phyloP scores from a whole-genome alignment of 2,888 invertebrate genomes.

The Melieria omissa region DNA sequence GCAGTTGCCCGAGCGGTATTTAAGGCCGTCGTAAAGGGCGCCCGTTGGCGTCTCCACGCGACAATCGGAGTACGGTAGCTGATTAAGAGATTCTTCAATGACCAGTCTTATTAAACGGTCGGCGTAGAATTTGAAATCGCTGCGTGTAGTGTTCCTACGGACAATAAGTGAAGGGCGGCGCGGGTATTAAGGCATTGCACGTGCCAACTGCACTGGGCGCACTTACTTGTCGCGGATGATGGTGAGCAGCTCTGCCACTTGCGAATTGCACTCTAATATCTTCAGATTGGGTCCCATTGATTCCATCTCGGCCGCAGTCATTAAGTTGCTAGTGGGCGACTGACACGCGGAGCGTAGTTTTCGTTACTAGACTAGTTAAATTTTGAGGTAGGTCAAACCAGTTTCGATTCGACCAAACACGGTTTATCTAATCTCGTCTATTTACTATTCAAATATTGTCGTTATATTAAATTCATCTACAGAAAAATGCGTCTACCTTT shows the following conservation, averaged over 20 bases:
- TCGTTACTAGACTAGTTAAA: too few relatives aligned
- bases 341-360: too few relatives aligned
- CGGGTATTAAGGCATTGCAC: neutral
- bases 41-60: constrained; percentile 91
- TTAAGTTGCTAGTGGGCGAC: too few relatives aligned
- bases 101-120: constrained; percentile 96
- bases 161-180: neutral
- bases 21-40: constrained; percentile 88
- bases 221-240: constrained; percentile 87
- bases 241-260: constrained; percentile 78
- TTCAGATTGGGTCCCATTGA: constrained; percentile 60
- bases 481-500: too few relatives aligned
- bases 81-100: constrained; percentile 97
- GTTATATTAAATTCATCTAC: too few relatives aligned
- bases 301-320: too few relatives aligned
- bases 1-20: constrained; percentile 97
- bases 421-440: too few relatives aligned
- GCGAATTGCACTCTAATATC: constrained; percentile 61
- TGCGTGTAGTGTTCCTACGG: constrained; percentile 87
- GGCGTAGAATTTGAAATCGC: constrained; percentile 98
- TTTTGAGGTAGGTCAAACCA: too few relatives aligned
- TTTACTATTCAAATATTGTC: too few relatives aligned
- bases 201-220: neutral
- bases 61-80: constrained; percentile 88
- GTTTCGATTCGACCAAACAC: too few relatives aligned